These are phyloP conservation scores for Tychaedon coryphoeus DNA, from an alignment of 2,113 vertebrate genomes.

Conservation along the genomic window DNA sequence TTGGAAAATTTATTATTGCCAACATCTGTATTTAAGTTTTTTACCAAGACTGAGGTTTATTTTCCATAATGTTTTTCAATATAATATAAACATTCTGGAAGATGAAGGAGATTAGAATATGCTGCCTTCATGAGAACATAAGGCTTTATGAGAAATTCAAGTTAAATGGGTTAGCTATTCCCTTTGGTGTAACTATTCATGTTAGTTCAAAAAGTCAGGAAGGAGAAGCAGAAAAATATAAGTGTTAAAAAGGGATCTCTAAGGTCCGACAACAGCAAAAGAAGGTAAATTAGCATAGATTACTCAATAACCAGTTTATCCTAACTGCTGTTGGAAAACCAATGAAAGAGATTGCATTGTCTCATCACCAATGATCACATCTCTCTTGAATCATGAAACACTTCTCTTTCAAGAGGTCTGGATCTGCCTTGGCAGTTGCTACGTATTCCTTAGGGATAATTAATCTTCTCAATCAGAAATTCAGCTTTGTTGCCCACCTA, in stretches of 20 bases:
- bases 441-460: background rate
- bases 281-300: background rate
- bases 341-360: background rate
- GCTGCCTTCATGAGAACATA: background rate
- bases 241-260: background rate
- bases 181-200: background rate
- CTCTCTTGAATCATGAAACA: background rate
- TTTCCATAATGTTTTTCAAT: background rate
- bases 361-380: background rate
- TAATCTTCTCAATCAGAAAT: background rate
- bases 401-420: background rate
- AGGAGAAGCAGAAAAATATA: background rate
- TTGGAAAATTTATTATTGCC: background rate
- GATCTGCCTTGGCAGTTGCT: background rate
- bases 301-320: background rate
- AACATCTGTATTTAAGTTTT: background rate
- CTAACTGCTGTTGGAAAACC: background rate
- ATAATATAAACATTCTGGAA: background rate
- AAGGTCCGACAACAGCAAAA: background rate
- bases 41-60: background rate
- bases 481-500: background rate
- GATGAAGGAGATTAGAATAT: background rate
- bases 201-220: background rate
- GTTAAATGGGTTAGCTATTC: constrained; percentile 43
- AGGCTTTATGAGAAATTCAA: background rate